phyloP scores from a whole-genome alignment of 2,113 vertebrate species.

The Herpetotheres cachinnans region DNA sequence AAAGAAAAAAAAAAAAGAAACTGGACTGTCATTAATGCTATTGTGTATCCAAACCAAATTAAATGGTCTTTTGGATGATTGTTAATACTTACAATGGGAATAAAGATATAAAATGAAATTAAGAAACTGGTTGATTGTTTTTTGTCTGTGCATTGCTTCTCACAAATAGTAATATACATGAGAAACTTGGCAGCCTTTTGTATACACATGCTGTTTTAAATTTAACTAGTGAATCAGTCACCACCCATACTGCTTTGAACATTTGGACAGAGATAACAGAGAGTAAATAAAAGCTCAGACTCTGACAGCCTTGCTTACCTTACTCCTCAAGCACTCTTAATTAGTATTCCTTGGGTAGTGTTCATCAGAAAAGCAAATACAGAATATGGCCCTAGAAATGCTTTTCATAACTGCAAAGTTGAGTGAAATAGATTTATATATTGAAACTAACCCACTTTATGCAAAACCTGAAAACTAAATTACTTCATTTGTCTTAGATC shows the following conservation, averaged over 20 bases:
- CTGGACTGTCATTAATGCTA: constrained; percentile 11
- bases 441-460: neutral
- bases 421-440: neutral
- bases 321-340: neutral
- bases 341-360: neutral
- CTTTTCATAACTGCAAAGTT: neutral
- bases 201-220: constrained; percentile 42
- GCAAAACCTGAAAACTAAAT: neutral
- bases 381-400: neutral
- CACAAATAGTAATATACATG: constrained; percentile 30
- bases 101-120: constrained; percentile 51
- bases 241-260: constrained; percentile 57
- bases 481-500: neutral
- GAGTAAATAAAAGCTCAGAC: constrained; percentile 35
- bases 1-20: neutral
- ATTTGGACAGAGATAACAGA: constrained; percentile 50
- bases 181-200: constrained; percentile 44
- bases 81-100: constrained; percentile 42
- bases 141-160: constrained; percentile 27
- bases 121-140: constrained; percentile 26
- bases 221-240: constrained; percentile 41
- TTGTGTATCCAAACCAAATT: constrained; percentile 47
- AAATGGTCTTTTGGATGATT: constrained; percentile 6
- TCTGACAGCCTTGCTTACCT: constrained; percentile 42
- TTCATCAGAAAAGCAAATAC: neutral